These are phyloP conservation scores for Patella caerulea DNA, from an alignment of 2,888 invertebrate genomes.

Conservation along the genomic window DNA sequence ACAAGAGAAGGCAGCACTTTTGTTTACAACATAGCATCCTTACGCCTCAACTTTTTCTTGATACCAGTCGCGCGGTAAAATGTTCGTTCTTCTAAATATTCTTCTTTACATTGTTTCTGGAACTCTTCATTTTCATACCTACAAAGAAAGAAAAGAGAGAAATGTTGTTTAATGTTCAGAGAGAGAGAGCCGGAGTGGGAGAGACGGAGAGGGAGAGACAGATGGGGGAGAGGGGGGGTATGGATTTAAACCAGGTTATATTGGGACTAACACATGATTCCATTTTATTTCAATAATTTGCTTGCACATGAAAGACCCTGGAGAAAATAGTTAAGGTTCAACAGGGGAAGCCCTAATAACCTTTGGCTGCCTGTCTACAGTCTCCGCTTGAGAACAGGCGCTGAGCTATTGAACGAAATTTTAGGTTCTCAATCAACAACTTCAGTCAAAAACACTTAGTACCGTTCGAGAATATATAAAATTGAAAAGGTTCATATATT, in stretches of 20 bases:
- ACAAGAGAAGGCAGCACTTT: too few species aligned
- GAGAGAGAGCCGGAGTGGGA: not conserved
- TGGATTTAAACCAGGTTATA: not conserved
- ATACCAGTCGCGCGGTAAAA: conserved; percentile 88
- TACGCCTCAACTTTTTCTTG: conserved; percentile 37
- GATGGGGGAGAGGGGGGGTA: too few species aligned
- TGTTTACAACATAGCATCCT: conserved; percentile 23
- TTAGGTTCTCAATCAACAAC: too few species aligned
- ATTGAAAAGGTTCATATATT: too few species aligned
- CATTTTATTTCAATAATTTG: not conserved
- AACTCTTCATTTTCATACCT: conserved; percentile 83
- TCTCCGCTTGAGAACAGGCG: too few species aligned
- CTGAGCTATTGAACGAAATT: too few species aligned
- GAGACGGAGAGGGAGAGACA: not conserved
- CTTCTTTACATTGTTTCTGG: conserved; percentile 80
- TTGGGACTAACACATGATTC: not conserved
- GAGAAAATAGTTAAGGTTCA: too few species aligned
- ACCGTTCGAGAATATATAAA: too few species aligned
- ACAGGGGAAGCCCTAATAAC: too few species aligned
- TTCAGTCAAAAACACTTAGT: too few species aligned
- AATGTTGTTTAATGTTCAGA: not conserved
- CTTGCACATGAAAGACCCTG: too few species aligned
- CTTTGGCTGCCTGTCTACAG: too few species aligned
- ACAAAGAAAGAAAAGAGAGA: conserved; percentile 18
- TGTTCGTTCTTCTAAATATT: conserved; percentile 85